Base-by-base conservation (phyloP, 2,888 invertebrate genomes). In the Neoscelio sp. region DNA sequence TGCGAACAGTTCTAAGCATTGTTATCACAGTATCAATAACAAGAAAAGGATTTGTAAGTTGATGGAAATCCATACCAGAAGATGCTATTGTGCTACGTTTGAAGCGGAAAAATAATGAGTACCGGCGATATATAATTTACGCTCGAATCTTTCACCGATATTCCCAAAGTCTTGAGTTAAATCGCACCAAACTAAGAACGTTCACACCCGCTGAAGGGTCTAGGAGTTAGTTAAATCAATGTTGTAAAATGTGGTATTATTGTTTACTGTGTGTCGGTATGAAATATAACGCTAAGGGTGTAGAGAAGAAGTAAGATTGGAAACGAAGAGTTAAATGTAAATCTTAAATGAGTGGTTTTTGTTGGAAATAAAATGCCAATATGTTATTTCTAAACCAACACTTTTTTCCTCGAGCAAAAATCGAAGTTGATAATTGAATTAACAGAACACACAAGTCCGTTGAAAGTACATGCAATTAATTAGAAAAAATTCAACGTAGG, bases 1-100 rank as follows among this genome's bases (percentile, higher is more conserved):
- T 33, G 17, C 35, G 0, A 23, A 15, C 35, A 35, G 8, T 46
- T 2, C 26, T 18, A n/a, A 54, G 26, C 33, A 38, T 50, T 35
- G 71, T 71, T 60, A 71, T 33, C 33, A 5, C 12, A 12, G 18
- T 62, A 62, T 71, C 44, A 71, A 62, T 62, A 62, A 62, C 42
- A 50, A 42, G 42, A 50, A 20, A 13, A 1, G 13, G 15, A 15
- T 54, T 44, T 17, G 23, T 33, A 54, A 54, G 44, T 35, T 44
- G 42, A 67, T 50, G n/a, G 18, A 23, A 48, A 50, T 64, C 13
- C 38, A 26, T 20, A 23, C 15, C 23, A 52, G 40, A 65, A 52
- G 5, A 52, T 8, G 13, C 10, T 26, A 38, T 50, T 50, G 20
- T 62, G 52, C 40, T 42, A 26, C 18, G 0, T 13, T 13, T 2